Evolutionary conservation across 2,888 invertebrate species (phyloP).

Genomic region (Apomyelois bistriatella): DNA sequence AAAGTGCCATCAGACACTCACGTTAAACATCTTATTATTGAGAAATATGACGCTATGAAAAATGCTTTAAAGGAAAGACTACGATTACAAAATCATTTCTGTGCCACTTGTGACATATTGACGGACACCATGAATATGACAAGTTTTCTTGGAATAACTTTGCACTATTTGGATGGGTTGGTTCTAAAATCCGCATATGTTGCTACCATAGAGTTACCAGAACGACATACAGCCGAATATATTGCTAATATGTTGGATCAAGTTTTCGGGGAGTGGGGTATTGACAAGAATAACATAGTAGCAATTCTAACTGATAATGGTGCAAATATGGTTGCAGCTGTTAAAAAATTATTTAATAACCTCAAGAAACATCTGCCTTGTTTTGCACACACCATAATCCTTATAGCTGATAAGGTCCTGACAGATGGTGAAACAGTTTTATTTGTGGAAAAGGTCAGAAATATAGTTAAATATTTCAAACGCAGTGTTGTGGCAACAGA

Average conservation of each 20-base stretch:
- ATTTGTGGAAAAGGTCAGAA: conserved; percentile 14
- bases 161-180: background rate
- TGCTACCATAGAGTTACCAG: background rate
- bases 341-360: background rate
- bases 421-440: background rate
- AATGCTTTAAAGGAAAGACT: background rate
- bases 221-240: background rate
- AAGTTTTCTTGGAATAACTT: conserved; percentile 4
- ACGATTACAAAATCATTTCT: background rate
- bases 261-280: conserved; percentile 1
- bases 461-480: conserved; percentile 19
- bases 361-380: conserved; percentile 14
- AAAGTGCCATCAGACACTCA: background rate
- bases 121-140: conserved; percentile 5
- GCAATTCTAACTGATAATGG: conserved; percentile 8
- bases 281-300: conserved; percentile 4
- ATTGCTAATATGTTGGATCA: background rate
- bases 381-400: conserved; percentile 18
- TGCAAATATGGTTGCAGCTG: conserved; percentile 1
- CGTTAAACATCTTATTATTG: background rate
- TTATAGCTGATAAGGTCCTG: conserved; percentile 2
- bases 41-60: conserved; percentile 8
- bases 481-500: conserved; percentile 13
- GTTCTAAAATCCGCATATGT: background rate
- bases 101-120: conserved; percentile 3